Base-by-base conservation (phyloP, 2,113 vertebrate species). In the Bufo gargarizans region DNA sequence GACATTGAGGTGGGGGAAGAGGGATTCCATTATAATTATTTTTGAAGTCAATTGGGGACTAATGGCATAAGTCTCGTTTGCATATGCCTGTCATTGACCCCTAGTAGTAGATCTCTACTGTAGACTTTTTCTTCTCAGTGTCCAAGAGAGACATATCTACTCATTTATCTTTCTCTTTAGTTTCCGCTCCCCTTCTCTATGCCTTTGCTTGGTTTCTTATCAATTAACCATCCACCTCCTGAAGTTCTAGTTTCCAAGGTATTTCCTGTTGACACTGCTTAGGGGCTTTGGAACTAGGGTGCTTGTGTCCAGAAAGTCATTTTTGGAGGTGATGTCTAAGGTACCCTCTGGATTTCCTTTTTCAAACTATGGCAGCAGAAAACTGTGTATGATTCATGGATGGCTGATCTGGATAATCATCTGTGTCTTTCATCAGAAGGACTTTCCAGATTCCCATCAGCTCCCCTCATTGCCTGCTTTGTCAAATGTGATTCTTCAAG, bases 341-440 rank as follows among this genome's bases (percentile, higher is more conserved):
- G 89, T 4, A 16, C 92, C 93, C 61, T 95, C 94, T 0, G 93
- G 90, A 84, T 93, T 94, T 89, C 94, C 95, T 90, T 96, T 98
- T 88, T 95, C 96, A 91, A 99, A 99, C 20, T 99, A 95, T 14
- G 94, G 96, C 2, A 97, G 92, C 55, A 99, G 91, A 22, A 97
- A 98, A 86, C 88, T 96, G 93, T 99, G 99, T 96, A 76, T 97
- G 96, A 93, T 97, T 97, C 82, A 92, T 88, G 91, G 93, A 71
- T 1, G 95, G 90, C 76, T 93, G 92, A 71, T 96, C 96, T 79
- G 91, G 87, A 72, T 94, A 79, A 74, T 93, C 94, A 12, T 97
- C 96, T 78, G 89, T 92, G 90, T 97, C 94, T 14, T 96, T 95
- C 92, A 80, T 94, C 96, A 50, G 95, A 94, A 88, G 61, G 81